Evolutionary conservation across 2,888 invertebrate genomes (phyloP).

Genomic region (Andrena flavipes): DNA sequence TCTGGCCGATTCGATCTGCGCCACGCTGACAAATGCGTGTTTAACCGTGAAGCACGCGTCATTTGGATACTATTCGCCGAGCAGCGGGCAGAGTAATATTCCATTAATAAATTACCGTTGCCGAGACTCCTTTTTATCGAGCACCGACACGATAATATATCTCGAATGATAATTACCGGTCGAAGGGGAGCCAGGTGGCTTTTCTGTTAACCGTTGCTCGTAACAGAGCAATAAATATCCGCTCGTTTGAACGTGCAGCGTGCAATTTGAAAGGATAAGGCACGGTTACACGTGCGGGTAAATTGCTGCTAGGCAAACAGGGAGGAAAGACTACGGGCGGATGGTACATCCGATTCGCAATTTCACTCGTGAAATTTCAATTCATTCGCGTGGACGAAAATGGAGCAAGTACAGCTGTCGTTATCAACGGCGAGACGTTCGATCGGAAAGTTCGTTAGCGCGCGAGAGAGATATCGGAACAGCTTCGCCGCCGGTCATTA

Average conservation of each 20-base stretch:
- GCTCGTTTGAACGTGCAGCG: not conserved
- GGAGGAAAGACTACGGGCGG: not conserved
- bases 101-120: constrained; percentile 46
- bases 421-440: not conserved
- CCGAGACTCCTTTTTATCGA: constrained; percentile 15
- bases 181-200: constrained; percentile 20
- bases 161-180: constrained; percentile 27
- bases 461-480: constrained; percentile 43
- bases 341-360: not conserved
- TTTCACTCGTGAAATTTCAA: not conserved
- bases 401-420: not conserved
- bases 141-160: constrained; percentile 6
- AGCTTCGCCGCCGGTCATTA: constrained; percentile 49
- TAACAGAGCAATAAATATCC: constrained; percentile 22
- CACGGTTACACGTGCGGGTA: not conserved
- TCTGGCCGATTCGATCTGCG: constrained; percentile 38
- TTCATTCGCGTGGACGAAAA: not conserved
- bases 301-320: not conserved
- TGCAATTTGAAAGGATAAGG: not conserved
- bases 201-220: constrained; percentile 13
- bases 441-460: constrained; percentile 3
- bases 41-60: constrained; percentile 23
- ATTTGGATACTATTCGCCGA: not conserved
- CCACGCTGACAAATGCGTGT: constrained; percentile 33
- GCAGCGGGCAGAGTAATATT: constrained; percentile 5